These are phyloP conservation scores for Himalopsyche japonica DNA, from an alignment of 2,888 invertebrate species.

Conservation along the genomic window DNA sequence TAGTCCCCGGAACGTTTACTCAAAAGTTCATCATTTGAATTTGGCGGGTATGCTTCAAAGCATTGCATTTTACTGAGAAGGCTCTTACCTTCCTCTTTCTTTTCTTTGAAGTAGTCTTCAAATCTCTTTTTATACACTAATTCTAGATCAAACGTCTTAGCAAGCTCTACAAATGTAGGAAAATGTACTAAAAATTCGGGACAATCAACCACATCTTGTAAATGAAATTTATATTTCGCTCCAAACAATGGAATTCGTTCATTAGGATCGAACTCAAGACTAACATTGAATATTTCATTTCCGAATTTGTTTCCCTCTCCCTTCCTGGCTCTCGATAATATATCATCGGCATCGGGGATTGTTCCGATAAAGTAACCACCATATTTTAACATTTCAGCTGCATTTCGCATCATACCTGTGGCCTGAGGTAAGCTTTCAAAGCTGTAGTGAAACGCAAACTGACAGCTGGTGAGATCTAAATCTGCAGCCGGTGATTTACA, in stretches of 20 bases:
- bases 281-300: conserved; percentile 77
- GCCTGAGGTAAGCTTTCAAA: conserved; percentile 90
- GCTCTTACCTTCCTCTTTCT: conserved; percentile 58
- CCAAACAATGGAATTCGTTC: conserved; percentile 85
- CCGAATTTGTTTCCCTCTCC: conserved; percentile 67
- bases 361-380: conserved; percentile 98
- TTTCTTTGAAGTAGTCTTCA: conserved; percentile 75
- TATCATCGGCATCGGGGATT: conserved; percentile 90
- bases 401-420: conserved; percentile 89
- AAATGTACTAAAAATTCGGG: conserved; percentile 98
- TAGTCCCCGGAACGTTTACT: conserved; percentile 70
- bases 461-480: conserved; percentile 92
- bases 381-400: conserved; percentile 82
- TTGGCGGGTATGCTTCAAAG: conserved; percentile 80
- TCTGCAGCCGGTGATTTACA: conserved; percentile 77
- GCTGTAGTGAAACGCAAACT: conserved; percentile 98
- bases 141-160: conserved; percentile 71
- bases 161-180: conserved; percentile 76
- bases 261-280: conserved; percentile 68
- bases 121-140: conserved; percentile 73
- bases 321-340: conserved; percentile 74
- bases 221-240: conserved; percentile 91
- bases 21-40: conserved; percentile 58
- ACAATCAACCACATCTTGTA: conserved; percentile 97
- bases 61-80: conserved; percentile 79